phyloP scores from a whole-genome alignment of 2,797 vertebrate species.

The Leucoraja ocellata region DNA sequence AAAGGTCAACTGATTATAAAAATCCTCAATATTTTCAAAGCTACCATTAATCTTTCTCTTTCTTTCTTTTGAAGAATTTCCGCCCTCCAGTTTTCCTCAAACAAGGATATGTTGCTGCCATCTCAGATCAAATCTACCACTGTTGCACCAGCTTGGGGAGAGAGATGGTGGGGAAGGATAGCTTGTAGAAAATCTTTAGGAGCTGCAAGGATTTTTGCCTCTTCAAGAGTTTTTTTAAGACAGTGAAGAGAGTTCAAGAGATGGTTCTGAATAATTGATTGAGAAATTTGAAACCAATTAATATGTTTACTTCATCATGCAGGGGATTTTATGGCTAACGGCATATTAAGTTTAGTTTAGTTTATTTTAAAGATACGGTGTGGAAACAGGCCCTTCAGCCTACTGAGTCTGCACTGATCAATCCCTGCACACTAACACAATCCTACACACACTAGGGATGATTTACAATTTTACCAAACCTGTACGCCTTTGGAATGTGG shows the following conservation, averaged over 20 bases:
- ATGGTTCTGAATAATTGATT: not conserved
- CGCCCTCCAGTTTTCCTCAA: not conserved
- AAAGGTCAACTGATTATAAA: conserved; percentile 1
- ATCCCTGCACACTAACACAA: no score
- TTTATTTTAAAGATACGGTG: no score
- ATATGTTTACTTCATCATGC: not conserved
- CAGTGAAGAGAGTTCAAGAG: conserved; percentile 7
- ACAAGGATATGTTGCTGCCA: not conserved
- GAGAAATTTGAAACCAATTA: conserved; percentile 22
- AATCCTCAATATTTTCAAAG: not conserved
- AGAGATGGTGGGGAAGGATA: not conserved
- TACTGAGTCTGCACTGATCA: no score
- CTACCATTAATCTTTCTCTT: not conserved
- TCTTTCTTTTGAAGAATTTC: not conserved
- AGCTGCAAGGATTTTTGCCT: conserved; percentile 29
- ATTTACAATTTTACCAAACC: no score
- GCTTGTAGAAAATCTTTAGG: not conserved
- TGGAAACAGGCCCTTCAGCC: no score
- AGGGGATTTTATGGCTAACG: not conserved
- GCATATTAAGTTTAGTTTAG: not conserved
- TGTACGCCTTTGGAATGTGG: no score
- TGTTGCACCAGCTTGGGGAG: not conserved
- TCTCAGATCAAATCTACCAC: not conserved
- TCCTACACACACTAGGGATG: no score
- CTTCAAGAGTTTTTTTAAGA: not conserved